A percentile compares a stretch with the other conserved stretches of the same genome.
phyloP scores from a whole-genome alignment of 2,113 vertebrate genomes.

The Oncorhynchus kisutch region DNA sequence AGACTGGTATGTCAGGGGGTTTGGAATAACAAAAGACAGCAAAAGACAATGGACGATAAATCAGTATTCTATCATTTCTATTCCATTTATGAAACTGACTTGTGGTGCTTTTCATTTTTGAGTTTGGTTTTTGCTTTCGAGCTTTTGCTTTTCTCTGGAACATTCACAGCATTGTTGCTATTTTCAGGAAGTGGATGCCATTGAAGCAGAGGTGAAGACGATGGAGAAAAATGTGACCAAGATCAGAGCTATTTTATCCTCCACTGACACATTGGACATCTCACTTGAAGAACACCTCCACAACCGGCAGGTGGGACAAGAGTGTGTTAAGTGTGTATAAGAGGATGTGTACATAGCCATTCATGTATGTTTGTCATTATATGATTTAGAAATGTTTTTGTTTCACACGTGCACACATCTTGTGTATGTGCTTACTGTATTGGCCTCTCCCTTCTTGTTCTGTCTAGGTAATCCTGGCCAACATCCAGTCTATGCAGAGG shows the following conservation, averaged over 20 bases:
- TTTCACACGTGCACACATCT: neutral
- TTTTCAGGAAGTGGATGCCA: conserved; percentile 79
- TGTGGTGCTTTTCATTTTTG: neutral
- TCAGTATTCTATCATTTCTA: no score
- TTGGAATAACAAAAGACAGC: no score
- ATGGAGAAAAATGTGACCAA: conserved; percentile 84
- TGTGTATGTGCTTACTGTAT: neutral
- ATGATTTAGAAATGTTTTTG: no score
- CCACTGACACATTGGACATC: conserved; percentile 77
- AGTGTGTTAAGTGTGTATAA: neutral
- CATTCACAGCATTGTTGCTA: neutral
- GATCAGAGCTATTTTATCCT: conserved; percentile 83
- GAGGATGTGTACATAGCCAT: neutral
- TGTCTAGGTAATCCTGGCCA: conserved; percentile 83
- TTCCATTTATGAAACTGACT: neutral
- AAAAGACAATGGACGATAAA: no score
- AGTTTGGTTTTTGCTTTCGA: no score
- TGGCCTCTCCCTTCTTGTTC: neutral
- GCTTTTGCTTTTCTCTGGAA: neutral
- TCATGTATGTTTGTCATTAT: neutral
- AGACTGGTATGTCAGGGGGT: no score
- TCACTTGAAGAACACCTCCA: conserved; percentile 81
- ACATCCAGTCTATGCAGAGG: conserved; percentile 82
- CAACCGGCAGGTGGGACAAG: conserved; percentile 78
- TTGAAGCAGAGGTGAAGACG: conserved; percentile 83